Base-by-base conservation (phyloP, 2,797 vertebrate species). In the Streptopelia turtur region DNA sequence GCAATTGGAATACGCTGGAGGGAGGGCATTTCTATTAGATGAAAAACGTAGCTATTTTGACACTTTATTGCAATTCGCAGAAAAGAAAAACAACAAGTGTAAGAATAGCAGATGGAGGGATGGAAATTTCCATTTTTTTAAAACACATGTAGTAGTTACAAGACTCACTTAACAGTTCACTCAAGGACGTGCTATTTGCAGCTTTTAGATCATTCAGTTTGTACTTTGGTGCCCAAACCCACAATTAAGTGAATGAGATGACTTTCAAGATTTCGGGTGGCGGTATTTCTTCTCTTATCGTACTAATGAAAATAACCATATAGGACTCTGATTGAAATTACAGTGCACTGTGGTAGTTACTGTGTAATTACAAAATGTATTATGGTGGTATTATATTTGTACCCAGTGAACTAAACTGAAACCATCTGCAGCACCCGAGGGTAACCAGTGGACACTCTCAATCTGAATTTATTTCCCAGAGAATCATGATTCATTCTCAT, bases 101-200 rank as follows among this genome's bases (percentile, higher is more conserved):
- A 80, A 87, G 87, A 84, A 80, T 33, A 93, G 89, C 93, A 95
- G 94, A 93, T 95, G 94, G 95, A 91, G 60, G 78, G 86, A 20
- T 89, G 93, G 84, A 96, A 96, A 89, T 91, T 92, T 94, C 89
- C 59, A 31, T 37, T 68, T 22, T 94, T 86, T 87, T 39, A 52
- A 85, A 28, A 43, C 37, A 88, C 50, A 37, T 45, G 22, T 87
- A 80, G 86, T 87, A 87, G 89, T 82, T 95, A 16, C 11, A 3
- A 90, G 81, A 23, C 55, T 92, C 71, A 5, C 74, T 94, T 53
- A 56, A 37, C 33, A 68, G 93, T 88, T 95, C 95, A 95, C 74
- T 79, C 81, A 16, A 92, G 94, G 94, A 95, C 64, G 0, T 74
- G 90, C 60, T 84, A 63, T 61, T 66, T 18, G 81, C 77, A 63